Evolutionary conservation across 2,888 invertebrate genomes (phyloP), one percentile per base, ranked within the genome.

Genomic region (Argyresthia goedartella): DNA sequence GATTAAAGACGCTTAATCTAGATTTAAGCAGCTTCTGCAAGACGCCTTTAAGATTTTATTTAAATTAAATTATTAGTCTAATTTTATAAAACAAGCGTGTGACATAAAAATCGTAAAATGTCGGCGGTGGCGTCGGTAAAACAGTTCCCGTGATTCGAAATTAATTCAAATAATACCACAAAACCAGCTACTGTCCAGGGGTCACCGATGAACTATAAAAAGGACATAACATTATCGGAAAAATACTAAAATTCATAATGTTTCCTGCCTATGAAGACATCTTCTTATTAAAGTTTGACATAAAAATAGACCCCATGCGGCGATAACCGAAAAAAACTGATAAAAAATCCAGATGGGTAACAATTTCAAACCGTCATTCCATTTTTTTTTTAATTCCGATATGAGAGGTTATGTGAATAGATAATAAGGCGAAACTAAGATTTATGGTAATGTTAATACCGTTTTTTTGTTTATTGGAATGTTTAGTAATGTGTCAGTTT

Each of bases 211-310:
- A 6, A 25, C 25, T 4, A 41, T 41, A 11, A 41, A 11, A 7
- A 4, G n/a, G n/a, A 41, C 41, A 11, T 13, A 43, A 43, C 2
- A 14, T n/a, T 43, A 43, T 43, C 3, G 14, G 1, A 43, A 43
- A 43, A 43, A 43, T 43, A 43, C 39, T 11, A 11, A 39, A 39
- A 39, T 6, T n/a, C n/a, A 39, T 39, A 39, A 39, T 39, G 39
- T 39, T 39, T 39, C 39, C 39, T 39, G 39, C 8, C 10, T 11
- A 39, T 39, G n/a, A 39, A 39, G 39, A 39, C 8, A n/a, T 25
- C 16, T n/a, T 46, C 48, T 25, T 48, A 48, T 48, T 48, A 36
- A 10, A 48, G 8, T 13, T 35, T 48, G 48, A 48, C 48, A 48
- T 36, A 14, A 36, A 36, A 48, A 36, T 10, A 36, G 48, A 48